Conservation (phyloP, 2,888 invertebrate species). For the Allophyes oxyacanthae region DNA sequence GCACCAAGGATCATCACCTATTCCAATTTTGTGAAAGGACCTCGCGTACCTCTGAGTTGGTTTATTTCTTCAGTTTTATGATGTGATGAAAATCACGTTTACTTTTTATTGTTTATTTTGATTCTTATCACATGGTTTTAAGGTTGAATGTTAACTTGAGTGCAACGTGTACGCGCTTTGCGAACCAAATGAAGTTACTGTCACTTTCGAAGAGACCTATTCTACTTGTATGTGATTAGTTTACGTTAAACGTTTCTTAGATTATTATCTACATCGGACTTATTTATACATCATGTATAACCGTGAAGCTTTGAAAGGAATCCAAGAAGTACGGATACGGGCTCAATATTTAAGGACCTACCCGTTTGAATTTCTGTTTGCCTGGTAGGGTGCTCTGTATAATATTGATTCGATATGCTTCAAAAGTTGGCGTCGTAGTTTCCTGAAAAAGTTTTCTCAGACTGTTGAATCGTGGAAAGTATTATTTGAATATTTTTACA, state of each 20-base stretch:
- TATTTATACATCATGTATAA: conserved; percentile 2
- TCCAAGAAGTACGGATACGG: not conserved
- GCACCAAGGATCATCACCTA: not conserved
- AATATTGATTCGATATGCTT: not conserved
- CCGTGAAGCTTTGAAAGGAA: not conserved
- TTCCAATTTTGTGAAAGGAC: conserved; percentile 29
- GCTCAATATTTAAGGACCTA: not conserved
- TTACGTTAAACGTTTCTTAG: conserved; percentile 31
- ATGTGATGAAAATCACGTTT: conserved; percentile 41
- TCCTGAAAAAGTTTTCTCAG: not conserved
- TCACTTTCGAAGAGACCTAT: conserved; percentile 57
- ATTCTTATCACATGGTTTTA: conserved; percentile 35
- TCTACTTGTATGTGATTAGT: conserved; percentile 42
- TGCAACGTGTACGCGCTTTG: conserved; percentile 34
- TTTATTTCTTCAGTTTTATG: conserved; percentile 36
- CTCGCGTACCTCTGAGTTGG: conserved; percentile 13
- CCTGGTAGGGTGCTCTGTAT: conserved; percentile 16
- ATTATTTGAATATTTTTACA: too few relatives aligned
- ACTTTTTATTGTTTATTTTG: conserved; percentile 26
- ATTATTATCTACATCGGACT: conserved; percentile 25
- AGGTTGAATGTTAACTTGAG: conserved; percentile 34
- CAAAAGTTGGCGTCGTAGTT: not conserved
- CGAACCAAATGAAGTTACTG: conserved; percentile 53
- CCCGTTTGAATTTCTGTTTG: not conserved
- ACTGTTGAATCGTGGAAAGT: too few relatives aligned